Evolutionary conservation across 2,888 invertebrate species (phyloP), one percentile per base, ranked within the genome.

Genomic region (Metallyticus violacea): DNA sequence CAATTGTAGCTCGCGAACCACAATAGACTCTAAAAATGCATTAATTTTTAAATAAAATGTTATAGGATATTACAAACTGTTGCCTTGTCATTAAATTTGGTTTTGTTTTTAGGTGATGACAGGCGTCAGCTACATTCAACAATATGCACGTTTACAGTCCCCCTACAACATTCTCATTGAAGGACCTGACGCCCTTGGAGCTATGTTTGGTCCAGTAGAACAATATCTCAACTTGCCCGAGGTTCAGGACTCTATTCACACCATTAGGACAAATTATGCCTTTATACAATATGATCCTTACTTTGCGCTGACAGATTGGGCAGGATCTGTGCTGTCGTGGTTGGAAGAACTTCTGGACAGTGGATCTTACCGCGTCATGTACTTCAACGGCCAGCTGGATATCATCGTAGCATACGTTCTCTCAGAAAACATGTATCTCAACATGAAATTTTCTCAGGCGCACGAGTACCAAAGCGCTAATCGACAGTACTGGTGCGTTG

Each of bases 381-480:
- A 90, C 88, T 92, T 90, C 89, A 91, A 91, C 88, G 90, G 90
- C 86, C 88, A 91, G 88, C 90, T 93, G 90, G 95, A 96, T 90
- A 93, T 95, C 88, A 95, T 95, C 81, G 94, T 95, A n/a, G 95
- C 95, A 0, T 94, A 91, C 62, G 91, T 92, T 0, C 89, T 92
- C 87, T 92, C 93, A 0, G 92, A 92, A 88, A 90, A 90, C n/a
- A 92, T 92, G 89, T 88, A 93, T 6, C 88, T 90, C 85, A 90
- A 90, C 7, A 89, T 93, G n/a, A 88, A 90, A n/a, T 93, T 93
- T 92, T 89, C 89, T 26, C 91, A 91, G 4, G 89, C 90, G 3
- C 89, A 90, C 7, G 89, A 90, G 9, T 93, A 92, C 89, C 89
- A 90, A 81, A 88, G 88, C 6, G 90, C 91, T 0, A 89, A 89